These are phyloP conservation scores for Megatriorchis doriae DNA, from an alignment of 2,113 vertebrate genomes.

Conservation along the genomic window DNA sequence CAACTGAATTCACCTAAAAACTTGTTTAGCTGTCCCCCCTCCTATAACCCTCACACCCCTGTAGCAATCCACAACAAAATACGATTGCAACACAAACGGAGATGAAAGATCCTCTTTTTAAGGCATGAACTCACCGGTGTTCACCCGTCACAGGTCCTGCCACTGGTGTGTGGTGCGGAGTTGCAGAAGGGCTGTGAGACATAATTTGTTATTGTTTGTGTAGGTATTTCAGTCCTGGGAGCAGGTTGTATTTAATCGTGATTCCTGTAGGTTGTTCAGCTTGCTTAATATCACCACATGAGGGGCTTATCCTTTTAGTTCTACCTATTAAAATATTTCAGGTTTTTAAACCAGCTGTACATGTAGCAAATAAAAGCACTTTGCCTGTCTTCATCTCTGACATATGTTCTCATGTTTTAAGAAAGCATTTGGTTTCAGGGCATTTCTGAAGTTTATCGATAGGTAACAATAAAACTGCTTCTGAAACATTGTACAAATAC, in stretches of 20 bases:
- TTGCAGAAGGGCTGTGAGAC: background rate
- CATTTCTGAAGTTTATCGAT: conserved; percentile 46
- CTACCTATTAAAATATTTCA: background rate
- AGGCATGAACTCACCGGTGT: background rate
- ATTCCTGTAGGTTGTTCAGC: background rate
- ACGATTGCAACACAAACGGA: background rate
- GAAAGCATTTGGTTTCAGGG: conserved; percentile 39
- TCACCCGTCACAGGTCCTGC: background rate
- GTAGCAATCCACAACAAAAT: background rate
- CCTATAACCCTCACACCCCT: background rate
- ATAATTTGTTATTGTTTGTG: background rate
- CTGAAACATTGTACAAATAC: conserved; percentile 11
- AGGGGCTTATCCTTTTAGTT: background rate
- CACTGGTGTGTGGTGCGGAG: background rate
- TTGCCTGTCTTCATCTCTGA: conserved; percentile 20
- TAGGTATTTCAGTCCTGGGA: background rate
- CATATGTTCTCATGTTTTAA: conserved; percentile 17
- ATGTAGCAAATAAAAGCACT: background rate
- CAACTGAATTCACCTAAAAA: background rate
- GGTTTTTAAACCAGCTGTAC: background rate
- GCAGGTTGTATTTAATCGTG: background rate
- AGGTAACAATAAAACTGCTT: conserved; percentile 46
- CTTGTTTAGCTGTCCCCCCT: background rate
- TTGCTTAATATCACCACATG: background rate
- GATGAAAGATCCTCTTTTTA: background rate